Conservation (phyloP, 2,797 vertebrate species). For the Rhinichthys osculus region DNA sequence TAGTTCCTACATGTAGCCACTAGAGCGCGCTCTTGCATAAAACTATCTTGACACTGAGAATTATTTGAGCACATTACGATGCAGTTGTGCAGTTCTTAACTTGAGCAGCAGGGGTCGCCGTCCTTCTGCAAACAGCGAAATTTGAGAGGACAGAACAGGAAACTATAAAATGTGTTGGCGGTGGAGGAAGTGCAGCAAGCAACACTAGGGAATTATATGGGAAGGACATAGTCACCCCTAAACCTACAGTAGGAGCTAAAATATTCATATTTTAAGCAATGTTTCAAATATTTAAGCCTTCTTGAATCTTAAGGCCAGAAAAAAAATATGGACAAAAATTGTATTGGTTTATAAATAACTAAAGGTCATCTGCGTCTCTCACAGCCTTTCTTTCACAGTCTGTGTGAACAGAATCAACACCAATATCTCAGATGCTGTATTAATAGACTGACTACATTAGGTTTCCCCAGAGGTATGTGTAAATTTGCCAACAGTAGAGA, state of each 20-base stretch:
- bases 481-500: background rate
- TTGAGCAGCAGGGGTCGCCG: constrained; percentile 30
- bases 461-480: background rate
- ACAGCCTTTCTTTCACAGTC: background rate
- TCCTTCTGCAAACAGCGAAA: background rate
- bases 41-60: background rate
- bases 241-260: background rate
- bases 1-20: background rate
- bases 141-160: background rate
- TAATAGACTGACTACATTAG: background rate
- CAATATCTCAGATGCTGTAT: constrained; percentile 6
- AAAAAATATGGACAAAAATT: background rate
- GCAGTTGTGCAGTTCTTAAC: constrained; percentile 17
- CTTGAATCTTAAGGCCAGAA: background rate
- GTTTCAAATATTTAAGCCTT: background rate
- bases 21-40: constrained; percentile 14
- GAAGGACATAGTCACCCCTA: constrained; percentile 24
- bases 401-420: background rate
- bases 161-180: background rate
- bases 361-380: background rate
- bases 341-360: background rate
- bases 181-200: background rate
- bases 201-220: background rate
- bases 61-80: background rate
- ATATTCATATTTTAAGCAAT: background rate